Conservation (phyloP, 2,888 invertebrate species). For the Isoperla grammatica region DNA sequence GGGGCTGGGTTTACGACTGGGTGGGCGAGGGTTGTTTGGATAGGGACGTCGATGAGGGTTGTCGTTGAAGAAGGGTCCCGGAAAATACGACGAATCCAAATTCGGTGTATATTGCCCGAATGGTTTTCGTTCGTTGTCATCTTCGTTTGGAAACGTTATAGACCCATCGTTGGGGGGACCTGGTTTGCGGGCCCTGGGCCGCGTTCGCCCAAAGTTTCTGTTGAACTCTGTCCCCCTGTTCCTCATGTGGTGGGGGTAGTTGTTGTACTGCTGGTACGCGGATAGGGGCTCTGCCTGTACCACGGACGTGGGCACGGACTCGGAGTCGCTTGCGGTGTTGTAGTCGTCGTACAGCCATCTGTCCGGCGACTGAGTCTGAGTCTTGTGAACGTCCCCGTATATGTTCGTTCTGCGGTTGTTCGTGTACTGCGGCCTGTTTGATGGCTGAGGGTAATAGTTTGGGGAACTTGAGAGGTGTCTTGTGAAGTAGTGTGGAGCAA, state of each 20-base stretch:
- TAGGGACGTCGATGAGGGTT: background rate
- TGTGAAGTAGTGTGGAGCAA: background rate
- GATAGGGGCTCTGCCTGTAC: too few species aligned
- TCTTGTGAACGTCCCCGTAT: too few species aligned
- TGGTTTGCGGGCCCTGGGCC: background rate
- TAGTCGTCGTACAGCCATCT: background rate
- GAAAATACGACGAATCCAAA: background rate
- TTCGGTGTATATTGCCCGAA: background rate
- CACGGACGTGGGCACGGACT: background rate
- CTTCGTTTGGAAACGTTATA: conserved; percentile 6
- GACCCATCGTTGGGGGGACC: background rate
- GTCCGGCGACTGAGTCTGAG: too few species aligned
- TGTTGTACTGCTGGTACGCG: too few species aligned
- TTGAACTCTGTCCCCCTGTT: background rate
- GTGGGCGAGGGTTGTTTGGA: background rate
- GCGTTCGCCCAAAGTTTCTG: background rate
- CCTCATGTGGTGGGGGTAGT: background rate
- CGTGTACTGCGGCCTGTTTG: too few species aligned
- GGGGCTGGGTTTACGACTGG: background rate
- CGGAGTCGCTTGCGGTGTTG: background rate
- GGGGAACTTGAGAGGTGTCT: background rate
- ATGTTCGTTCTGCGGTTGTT: too few species aligned
- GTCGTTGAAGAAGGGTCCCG: conserved; percentile 1
- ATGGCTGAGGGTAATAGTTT: background rate
- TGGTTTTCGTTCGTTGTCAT: background rate